Percentiles rank a stretch among this genome's conserved stretches.
These are phyloP conservation scores for Lottia gigantea DNA, from an alignment of 2,888 invertebrate species.

Conservation along the genomic window DNA sequence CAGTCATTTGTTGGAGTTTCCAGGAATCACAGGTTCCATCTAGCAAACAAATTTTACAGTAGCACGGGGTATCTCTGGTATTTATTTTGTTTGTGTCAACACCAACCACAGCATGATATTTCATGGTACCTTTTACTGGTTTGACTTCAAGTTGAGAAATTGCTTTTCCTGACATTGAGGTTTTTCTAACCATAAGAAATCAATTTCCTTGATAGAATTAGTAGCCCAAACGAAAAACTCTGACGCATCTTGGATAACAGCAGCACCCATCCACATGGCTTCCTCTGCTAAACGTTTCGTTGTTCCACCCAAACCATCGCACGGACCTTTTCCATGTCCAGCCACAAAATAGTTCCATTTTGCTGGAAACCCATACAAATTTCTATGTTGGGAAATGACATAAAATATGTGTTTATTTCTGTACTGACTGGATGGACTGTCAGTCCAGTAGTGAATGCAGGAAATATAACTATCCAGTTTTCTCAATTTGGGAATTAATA, in stretches of 20 bases:
- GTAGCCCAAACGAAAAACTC: constrained; percentile 23
- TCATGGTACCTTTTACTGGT: too few species aligned
- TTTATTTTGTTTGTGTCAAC: too few species aligned
- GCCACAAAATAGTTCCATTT: constrained; percentile 32
- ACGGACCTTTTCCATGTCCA: constrained; percentile 30
- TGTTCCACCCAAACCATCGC: constrained; percentile 31
- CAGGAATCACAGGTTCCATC: too few species aligned
- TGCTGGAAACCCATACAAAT: constrained; percentile 17
- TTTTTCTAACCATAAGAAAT: too few species aligned
- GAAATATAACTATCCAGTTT: not conserved
- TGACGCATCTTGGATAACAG: constrained; percentile 23
- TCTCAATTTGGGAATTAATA: not conserved
- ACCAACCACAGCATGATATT: too few species aligned
- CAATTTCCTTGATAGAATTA: not conserved
- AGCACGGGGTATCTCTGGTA: too few species aligned
- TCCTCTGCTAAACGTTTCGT: constrained; percentile 25
- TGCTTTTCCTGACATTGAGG: too few species aligned
- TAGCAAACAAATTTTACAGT: too few species aligned
- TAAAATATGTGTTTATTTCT: constrained; percentile 29
- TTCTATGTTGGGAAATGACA: constrained; percentile 25
- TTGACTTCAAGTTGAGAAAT: too few species aligned
- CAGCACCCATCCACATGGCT: constrained; percentile 18
- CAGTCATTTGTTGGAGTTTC: too few species aligned
- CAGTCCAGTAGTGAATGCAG: constrained; percentile 33
- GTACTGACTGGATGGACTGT: constrained; percentile 34